Evolutionary conservation across 37 sponge, comb jelly and placozoan species (phyloP), one percentile per base, ranked within the genome.

Genomic region (Ephydatia muelleri): DNA sequence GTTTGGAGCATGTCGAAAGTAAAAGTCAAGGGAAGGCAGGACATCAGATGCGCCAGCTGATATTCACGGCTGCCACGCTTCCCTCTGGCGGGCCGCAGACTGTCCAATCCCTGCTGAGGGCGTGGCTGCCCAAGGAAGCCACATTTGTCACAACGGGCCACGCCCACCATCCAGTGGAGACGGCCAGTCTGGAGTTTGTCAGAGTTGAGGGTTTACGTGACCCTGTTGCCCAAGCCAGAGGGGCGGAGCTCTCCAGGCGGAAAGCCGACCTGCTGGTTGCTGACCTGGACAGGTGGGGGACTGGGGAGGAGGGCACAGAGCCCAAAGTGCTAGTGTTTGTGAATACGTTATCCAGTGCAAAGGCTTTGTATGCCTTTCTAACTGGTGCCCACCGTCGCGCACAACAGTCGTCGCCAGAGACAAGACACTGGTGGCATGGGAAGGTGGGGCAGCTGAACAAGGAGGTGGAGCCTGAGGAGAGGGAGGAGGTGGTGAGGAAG

Each of bases 51-150:
- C 82, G 67, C 19, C 92, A 88, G 81, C 31, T 92, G 40, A 80
- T 94, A 22, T 86, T 94, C 26, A 82, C 86, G 72, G 95, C 84
- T 79, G 95, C 95, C 0, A 94, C 95, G 5, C 75, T 94, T 23
- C 92, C 95, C 19, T 68, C 84, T 26, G 65, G 84, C 36, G 87
- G 90, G 3, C 72, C 68, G 2, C 34, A 83, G 68, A 90, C 84
- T 40, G 86, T 84, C 26, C 38, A 43, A 5, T 72, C 91, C 5
- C 73, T 66, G 40, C 68, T 94, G 23, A 67, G 38, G 22, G 48
- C 26, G 23, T 87, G 91, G 85, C 29, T 90, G 23, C 94, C 91
- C 1, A 70, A 76, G 38, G 39, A 75, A 32, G 65, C 87, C 23
- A 5, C 82, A 8, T 82, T 87, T 72, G 67, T 93, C 40, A 87